phyloP scores from a whole-genome alignment of 2,888 invertebrate species.

The Trichopoda pennipes region DNA sequence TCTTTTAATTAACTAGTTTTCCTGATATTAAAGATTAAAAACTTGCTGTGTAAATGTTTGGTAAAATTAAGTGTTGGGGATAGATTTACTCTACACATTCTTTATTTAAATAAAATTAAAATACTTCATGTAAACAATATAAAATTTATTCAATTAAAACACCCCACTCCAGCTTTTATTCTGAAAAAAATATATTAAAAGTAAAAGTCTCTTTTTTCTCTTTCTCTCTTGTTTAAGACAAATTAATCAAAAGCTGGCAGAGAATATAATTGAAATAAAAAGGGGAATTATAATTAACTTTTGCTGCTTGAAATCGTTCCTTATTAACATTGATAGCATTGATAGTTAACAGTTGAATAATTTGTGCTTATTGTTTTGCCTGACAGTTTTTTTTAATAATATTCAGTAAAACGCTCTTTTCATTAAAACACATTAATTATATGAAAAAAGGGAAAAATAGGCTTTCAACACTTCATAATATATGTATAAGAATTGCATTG shows the following conservation, averaged over 20 bases:
- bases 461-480: not conserved
- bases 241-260: conserved; percentile 5
- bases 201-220: too few relatives aligned
- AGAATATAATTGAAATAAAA: conserved; percentile 3
- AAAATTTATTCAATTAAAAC: too few relatives aligned
- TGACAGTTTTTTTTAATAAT: not conserved
- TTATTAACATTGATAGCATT: not conserved
- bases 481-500: not conserved
- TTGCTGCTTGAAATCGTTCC: not conserved
- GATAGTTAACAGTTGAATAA: not conserved
- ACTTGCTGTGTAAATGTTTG: not conserved
- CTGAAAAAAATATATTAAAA: too few relatives aligned
- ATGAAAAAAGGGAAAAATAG: not conserved
- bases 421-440: not conserved
- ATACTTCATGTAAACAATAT: too few relatives aligned
- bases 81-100: too few relatives aligned
- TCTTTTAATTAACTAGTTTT: not conserved
- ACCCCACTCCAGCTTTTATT: too few relatives aligned
- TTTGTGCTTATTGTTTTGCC: not conserved
- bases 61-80: not conserved
- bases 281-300: not conserved
- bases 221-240: not conserved
- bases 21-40: not conserved
- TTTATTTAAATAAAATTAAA: too few relatives aligned
- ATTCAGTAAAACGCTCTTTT: not conserved